Evolutionary conservation across 2,113 vertebrate genomes (phyloP).

Genomic region (Corythoichthys haematopterus): DNA sequence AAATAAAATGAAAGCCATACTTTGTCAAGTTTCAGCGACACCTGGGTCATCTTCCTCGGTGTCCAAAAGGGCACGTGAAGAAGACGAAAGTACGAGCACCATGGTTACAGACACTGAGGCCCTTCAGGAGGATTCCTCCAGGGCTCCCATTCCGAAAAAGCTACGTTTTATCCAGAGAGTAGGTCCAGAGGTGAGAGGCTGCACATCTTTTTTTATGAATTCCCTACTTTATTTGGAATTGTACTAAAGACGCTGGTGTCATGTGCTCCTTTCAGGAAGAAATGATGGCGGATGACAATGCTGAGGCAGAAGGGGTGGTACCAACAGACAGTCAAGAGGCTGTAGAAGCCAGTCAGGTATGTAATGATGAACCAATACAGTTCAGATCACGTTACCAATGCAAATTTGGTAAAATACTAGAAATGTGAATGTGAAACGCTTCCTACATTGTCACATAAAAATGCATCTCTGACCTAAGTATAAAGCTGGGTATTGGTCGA

Average conservation of each 20-base stretch:
- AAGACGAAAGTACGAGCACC: conserved; percentile 79
- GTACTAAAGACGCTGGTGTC: neutral
- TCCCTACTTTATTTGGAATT: neutral
- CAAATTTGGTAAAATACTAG: no score
- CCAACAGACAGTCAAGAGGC: conserved; percentile 84
- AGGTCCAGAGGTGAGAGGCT: conserved; percentile 78
- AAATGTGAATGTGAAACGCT: no score
- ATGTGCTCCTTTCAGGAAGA: conserved; percentile 77
- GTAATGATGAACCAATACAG: neutral
- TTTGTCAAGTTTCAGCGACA: conserved; percentile 83
- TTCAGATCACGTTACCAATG: neutral
- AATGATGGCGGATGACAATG: conserved; percentile 81
- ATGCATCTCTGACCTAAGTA: no score
- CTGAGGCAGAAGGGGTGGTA: conserved; percentile 83
- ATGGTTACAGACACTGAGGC: conserved; percentile 74
- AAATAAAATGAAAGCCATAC: neutral
- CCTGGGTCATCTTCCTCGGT: conserved; percentile 83
- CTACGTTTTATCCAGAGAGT: conserved; percentile 83
- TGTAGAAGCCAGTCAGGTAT: conserved; percentile 80
- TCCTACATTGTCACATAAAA: no score
- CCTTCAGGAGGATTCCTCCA: conserved; percentile 79
- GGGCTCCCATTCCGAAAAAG: conserved; percentile 87
- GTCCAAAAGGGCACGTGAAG: conserved; percentile 88
- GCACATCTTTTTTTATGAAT: no score
- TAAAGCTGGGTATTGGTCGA: no score